A percentile compares a stretch with the other conserved stretches of the same genome.
phyloP scores from a whole-genome alignment of 2,888 invertebrate genomes.

The Salticus scenicus region DNA sequence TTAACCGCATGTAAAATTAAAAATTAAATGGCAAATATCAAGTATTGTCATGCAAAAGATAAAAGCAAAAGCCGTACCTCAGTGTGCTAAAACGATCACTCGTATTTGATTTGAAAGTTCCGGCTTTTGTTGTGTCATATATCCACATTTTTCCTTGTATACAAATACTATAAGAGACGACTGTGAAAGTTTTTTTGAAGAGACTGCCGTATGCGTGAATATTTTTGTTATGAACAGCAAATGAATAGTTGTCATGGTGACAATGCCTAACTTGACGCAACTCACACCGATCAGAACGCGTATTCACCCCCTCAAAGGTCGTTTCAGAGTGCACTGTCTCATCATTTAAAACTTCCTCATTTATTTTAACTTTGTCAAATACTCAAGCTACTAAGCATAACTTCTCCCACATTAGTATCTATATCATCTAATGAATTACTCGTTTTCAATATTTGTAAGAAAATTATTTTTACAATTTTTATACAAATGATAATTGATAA shows the following conservation, averaged over 20 bases:
- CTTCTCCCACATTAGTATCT: no score
- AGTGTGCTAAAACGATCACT: not conserved
- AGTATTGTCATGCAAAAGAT: not conserved
- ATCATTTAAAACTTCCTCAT: not conserved
- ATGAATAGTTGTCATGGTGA: slow-evolving; percentile 41
- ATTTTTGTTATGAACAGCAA: slow-evolving; percentile 55
- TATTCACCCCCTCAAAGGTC: slow-evolving; percentile 31
- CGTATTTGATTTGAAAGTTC: not conserved
- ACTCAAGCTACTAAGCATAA: no score
- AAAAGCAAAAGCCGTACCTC: not conserved
- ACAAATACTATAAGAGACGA: not conserved
- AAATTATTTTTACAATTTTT: no score
- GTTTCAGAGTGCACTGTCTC: not conserved
- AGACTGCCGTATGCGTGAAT: slow-evolving; percentile 45
- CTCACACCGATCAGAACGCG: slow-evolving; percentile 29
- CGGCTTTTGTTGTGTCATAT: not conserved
- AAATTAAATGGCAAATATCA: no score
- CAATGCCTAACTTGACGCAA: slow-evolving; percentile 38
- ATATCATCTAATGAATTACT: no score
- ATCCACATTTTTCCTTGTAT: slow-evolving; percentile 26
- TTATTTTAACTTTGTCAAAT: not conserved
- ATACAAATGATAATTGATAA: no score
- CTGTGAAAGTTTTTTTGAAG: slow-evolving; percentile 12
- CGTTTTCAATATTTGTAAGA: no score
- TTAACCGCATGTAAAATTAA: no score